phyloP scores from a whole-genome alignment of 2,888 invertebrate genomes.

The Eurytoma californica region DNA sequence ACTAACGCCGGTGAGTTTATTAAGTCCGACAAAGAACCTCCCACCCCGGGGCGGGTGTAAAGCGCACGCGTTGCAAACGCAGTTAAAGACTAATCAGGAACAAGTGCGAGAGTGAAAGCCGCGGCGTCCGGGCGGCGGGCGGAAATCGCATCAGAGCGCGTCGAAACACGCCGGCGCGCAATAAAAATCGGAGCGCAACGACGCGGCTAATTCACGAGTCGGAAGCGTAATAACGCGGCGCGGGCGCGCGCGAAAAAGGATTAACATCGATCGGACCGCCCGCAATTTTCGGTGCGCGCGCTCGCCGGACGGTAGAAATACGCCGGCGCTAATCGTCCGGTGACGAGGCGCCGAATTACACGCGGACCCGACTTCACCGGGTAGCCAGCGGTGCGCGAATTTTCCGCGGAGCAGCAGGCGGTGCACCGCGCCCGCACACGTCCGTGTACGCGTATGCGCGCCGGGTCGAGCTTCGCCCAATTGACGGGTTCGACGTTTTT shows the following conservation, averaged over 20 bases:
- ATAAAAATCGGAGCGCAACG: no score
- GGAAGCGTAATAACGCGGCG: not conserved
- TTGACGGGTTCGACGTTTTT: not conserved
- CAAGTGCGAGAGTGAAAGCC: no score
- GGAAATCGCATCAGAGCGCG: no score
- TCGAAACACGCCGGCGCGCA: no score
- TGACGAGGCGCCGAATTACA: not conserved
- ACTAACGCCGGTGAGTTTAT: no score
- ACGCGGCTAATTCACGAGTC: no score
- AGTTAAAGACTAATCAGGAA: no score
- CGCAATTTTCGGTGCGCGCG: not conserved
- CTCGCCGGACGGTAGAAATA: not conserved
- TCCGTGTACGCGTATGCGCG: not conserved
- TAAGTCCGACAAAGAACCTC: no score
- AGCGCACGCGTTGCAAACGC: no score
- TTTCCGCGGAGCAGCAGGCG: not conserved
- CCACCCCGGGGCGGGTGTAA: no score
- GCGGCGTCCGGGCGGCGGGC: no score
- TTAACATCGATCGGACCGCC: conserved; percentile 34
- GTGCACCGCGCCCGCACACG: not conserved
- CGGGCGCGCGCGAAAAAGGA: conserved; percentile 26
- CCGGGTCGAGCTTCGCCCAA: no score
- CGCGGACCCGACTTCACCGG: not conserved
- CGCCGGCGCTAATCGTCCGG: not conserved
- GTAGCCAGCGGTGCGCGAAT: conserved; percentile 4